Percentiles rank a stretch among this genome's conserved stretches.
These are phyloP conservation scores for Ailurus styani DNA, from an alignment of 2,113 vertebrate genomes.

Conservation along the genomic window DNA sequence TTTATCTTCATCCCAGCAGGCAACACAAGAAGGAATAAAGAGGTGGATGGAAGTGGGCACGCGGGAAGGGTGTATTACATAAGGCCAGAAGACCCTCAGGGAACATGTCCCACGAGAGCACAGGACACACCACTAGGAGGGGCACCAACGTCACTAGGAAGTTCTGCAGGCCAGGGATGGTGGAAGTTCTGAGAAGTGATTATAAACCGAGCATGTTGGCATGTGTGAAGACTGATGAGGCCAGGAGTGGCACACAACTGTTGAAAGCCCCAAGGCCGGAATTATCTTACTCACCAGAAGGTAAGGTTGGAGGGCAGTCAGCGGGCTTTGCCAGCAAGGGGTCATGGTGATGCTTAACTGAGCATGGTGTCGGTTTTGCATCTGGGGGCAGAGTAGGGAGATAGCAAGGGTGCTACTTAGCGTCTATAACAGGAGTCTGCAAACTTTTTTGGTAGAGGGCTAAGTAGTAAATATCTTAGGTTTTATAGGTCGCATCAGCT, in stretches of 20 bases:
- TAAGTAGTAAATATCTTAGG: neutral
- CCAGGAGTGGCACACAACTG: neutral
- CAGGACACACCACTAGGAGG: neutral
- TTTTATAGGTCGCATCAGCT: neutral
- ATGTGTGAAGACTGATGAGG: neutral
- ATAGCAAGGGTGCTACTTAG: neutral
- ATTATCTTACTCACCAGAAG: neutral
- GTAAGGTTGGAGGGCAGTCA: neutral
- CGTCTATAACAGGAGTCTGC: neutral
- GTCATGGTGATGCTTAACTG: neutral
- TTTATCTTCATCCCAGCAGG: neutral
- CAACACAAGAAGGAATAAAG: neutral
- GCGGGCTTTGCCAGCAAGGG: neutral
- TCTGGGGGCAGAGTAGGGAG: neutral
- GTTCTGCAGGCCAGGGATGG: neutral
- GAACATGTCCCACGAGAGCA: neutral
- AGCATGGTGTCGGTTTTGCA: neutral
- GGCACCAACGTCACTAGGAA: neutral
- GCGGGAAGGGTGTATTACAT: neutral
- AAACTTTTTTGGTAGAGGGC: neutral
- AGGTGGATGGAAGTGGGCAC: neutral
- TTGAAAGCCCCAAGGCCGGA: neutral
- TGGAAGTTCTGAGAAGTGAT: neutral
- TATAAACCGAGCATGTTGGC: neutral
- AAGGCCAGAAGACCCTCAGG: neutral